Evolutionary conservation across 2,888 invertebrate genomes (phyloP).

Genomic region (Empis livida): DNA sequence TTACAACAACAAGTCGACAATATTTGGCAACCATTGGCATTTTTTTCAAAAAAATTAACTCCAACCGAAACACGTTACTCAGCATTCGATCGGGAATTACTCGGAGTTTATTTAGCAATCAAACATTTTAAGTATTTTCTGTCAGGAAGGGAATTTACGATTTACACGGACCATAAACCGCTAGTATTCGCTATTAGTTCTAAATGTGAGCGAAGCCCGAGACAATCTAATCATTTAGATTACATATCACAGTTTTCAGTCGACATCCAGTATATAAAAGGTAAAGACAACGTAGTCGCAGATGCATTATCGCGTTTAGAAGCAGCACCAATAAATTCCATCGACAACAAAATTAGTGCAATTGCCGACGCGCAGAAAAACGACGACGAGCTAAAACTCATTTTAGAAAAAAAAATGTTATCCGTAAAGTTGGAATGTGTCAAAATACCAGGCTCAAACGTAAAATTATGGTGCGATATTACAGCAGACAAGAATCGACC

Average conservation of each 20-base stretch:
- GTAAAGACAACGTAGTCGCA: background rate
- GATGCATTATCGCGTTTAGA: background rate
- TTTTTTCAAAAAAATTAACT: conserved; percentile 18
- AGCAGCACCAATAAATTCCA: background rate
- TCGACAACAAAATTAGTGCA: background rate
- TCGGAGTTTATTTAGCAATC: conserved; percentile 16
- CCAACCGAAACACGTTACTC: conserved; percentile 16
- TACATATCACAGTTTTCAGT: background rate
- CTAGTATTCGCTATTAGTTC: background rate
- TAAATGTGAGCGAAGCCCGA: background rate
- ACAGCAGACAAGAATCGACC: conserved; percentile 8
- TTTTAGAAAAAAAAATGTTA: background rate
- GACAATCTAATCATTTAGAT: background rate
- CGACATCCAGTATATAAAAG: background rate
- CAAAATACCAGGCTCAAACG: background rate
- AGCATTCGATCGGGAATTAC: conserved; percentile 18
- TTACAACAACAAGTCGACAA: conserved; percentile 14
- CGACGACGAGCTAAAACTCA: background rate
- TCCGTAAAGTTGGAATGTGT: background rate
- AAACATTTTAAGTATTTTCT: conserved; percentile 4
- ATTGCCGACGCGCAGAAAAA: background rate
- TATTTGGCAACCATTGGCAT: conserved; percentile 15
- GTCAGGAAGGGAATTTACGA: background rate
- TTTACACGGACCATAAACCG: conserved; percentile 5
- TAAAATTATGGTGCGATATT: background rate